A percentile compares a stretch with the other conserved stretches of the same genome.
Evolutionary conservation across 2,113 vertebrate species (phyloP).

Genomic region (Triplophysa tibetana): DNA sequence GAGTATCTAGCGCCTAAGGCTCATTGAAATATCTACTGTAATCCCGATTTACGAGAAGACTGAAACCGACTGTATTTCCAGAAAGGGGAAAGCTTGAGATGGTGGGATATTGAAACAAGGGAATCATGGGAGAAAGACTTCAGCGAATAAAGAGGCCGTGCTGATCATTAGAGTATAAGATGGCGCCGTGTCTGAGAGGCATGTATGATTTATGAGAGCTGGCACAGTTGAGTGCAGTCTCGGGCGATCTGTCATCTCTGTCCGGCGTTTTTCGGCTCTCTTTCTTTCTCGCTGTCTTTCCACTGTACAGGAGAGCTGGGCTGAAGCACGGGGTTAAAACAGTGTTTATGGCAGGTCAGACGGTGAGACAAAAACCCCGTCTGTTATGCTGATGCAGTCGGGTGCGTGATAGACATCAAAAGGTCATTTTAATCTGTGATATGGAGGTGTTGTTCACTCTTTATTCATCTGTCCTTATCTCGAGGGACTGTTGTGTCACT

Average conservation of each 20-base stretch:
- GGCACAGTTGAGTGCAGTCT: constrained; percentile 52
- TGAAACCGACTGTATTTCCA: constrained; percentile 32
- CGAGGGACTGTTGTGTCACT: constrained; percentile 12
- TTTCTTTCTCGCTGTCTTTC: constrained; percentile 29
- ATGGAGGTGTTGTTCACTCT: not conserved
- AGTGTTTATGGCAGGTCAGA: not conserved
- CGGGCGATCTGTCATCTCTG: constrained; percentile 51
- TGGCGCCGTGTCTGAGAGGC: constrained; percentile 46
- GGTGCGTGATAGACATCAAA: not conserved
- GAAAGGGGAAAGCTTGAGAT: constrained; percentile 5
- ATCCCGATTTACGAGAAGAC: not conserved
- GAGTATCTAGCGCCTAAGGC: constrained; percentile 1
- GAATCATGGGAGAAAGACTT: constrained; percentile 18
- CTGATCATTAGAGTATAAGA: constrained; percentile 54
- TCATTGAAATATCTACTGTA: not conserved
- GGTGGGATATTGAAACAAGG: constrained; percentile 12
- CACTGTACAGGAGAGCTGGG: constrained; percentile 48
- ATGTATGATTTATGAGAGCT: constrained; percentile 56
- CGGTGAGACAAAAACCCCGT: not conserved
- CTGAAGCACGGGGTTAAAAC: constrained; percentile 30
- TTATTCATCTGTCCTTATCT: constrained; percentile 22
- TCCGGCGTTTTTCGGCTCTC: constrained; percentile 43
- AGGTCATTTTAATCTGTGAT: constrained; percentile 25
- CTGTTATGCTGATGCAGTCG: not conserved
- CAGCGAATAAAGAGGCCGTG: constrained; percentile 28